Evolutionary conservation across 2,888 invertebrate species (phyloP), one percentile per base, ranked within the genome.

Genomic region (Cinara cedri): DNA sequence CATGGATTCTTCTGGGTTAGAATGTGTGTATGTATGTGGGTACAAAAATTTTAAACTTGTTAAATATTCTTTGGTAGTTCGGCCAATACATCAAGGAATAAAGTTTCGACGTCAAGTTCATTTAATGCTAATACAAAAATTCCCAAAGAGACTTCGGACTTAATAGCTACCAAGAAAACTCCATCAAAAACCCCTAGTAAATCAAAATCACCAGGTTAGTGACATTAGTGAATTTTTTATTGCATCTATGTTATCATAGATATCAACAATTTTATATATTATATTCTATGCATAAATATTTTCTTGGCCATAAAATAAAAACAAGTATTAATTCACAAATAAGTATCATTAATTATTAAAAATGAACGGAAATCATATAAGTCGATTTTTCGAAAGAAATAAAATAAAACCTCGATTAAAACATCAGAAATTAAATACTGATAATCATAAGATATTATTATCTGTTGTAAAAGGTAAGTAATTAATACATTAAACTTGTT

Each of bases 141-240:
- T 26, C 84, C 84, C 21, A 84, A 82, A 63, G 83, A 83, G 68
- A 44, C 72, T 24, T 57, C 62, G 14, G 82, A 81, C n/a, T 19
- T 57, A 9, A 65, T 8, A 90, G 87, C 84, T 86, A 6, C 84
- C 16, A 84, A 82, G 60, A 83, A 83, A 57, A 84, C 83, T 26
- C 90, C 90, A 0, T 87, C 87, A 26, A 93, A 92, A 81, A 90
- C 91, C 14, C 88, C 88, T 0, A 90, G 89, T 84, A 90, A 90
- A 85, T 90, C 91, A 84, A 90, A 90, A 85, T 90, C 91, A 66
- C 91, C 91, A 84, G 89, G 91, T 90, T 86, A 85, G 84, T 83
- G 70, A 68, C 3, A 4, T 46, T 44, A 70, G 76, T 68, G 57
- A n/a, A 16, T 49, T 66, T 44, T 21, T 42, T 1, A 4, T 71